phyloP scores from a whole-genome alignment of 1,140 invertebrate genomes.

The Cephus cinctus region DNA sequence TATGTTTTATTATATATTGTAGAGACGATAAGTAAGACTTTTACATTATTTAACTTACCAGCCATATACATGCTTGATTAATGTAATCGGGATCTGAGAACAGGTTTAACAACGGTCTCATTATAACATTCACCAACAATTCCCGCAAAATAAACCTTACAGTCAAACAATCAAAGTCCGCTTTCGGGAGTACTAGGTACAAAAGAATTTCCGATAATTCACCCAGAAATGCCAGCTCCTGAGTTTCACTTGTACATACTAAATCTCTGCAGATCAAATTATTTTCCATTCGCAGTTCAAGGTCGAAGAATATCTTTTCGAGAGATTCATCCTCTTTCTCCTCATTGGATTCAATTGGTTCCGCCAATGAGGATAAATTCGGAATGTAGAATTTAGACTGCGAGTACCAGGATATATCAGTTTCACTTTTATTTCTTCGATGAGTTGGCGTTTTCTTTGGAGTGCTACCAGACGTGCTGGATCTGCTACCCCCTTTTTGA shows the following conservation, averaged over 20 bases:
- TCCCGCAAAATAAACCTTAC: conserved; percentile 78
- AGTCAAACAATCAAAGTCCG: conserved; percentile 83
- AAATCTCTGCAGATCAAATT: conserved; percentile 68
- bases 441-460: conserved; percentile 58
- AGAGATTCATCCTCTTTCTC: conserved; percentile 53
- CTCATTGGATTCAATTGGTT: conserved; percentile 35
- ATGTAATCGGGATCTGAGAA: conserved; percentile 93
- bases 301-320: conserved; percentile 82
- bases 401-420: conserved; percentile 66
- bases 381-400: conserved; percentile 54
- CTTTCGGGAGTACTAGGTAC: conserved; percentile 80
- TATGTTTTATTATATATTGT: not conserved
- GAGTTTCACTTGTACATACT: conserved; percentile 63
- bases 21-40: conserved; percentile 3
- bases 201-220: conserved; percentile 83
- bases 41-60: conserved; percentile 62
- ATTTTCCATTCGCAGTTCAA: conserved; percentile 84
- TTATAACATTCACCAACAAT: conserved; percentile 76
- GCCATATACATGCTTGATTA: conserved; percentile 88
- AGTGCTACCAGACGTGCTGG: conserved; percentile 52
- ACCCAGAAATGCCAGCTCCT: conserved; percentile 75
- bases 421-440: conserved; percentile 70
- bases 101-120: conserved; percentile 77
- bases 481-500: conserved; percentile 49
- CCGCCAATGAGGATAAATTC: conserved; percentile 47